Percentiles rank a stretch among this genome's conserved stretches.
These are phyloP conservation scores for Caenorhabditis wallacei DNA, from an alignment of 2,888 invertebrate genomes.

Conservation along the genomic window DNA sequence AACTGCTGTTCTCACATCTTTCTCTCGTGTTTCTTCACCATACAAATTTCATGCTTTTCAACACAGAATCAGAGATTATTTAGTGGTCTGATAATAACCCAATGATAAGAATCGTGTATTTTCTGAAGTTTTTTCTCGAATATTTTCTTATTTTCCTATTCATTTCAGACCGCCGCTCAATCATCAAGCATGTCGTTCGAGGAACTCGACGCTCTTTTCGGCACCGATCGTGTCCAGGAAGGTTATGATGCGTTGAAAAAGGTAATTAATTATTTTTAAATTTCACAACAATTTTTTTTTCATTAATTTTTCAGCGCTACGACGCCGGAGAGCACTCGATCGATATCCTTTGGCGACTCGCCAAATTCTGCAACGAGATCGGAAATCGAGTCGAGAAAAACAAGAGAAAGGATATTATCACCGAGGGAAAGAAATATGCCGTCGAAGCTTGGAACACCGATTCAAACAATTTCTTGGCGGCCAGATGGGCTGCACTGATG, in stretches of 20 bases:
- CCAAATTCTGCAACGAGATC: slow-evolving; percentile 75
- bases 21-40: slow-evolving; percentile 4
- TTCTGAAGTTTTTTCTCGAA: background rate
- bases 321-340: slow-evolving; percentile 67
- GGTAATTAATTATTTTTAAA: slow-evolving; percentile 40
- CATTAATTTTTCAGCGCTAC: slow-evolving; percentile 62
- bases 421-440: slow-evolving; percentile 78
- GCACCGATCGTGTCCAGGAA: slow-evolving; percentile 66
- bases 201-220: slow-evolving; percentile 60
- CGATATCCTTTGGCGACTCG: slow-evolving; percentile 78
- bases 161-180: slow-evolving; percentile 38
- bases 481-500: slow-evolving; percentile 80
- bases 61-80: background rate
- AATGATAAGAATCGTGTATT: background rate
- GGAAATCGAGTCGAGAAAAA: slow-evolving; percentile 62
- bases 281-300: background rate
- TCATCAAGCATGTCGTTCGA: slow-evolving; percentile 56
- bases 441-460: slow-evolving; percentile 71
- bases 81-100: background rate
- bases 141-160: slow-evolving; percentile 1
- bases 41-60: background rate
- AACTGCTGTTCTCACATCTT: slow-evolving; percentile 28
- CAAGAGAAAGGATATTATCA: slow-evolving; percentile 75
- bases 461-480: slow-evolving; percentile 74
- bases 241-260: slow-evolving; percentile 71